Evolutionary conservation across 53 echinoderm and acorn worm species (phyloP), one percentile per base, ranked within the genome.

Genomic region (Luidia sarsii): DNA sequence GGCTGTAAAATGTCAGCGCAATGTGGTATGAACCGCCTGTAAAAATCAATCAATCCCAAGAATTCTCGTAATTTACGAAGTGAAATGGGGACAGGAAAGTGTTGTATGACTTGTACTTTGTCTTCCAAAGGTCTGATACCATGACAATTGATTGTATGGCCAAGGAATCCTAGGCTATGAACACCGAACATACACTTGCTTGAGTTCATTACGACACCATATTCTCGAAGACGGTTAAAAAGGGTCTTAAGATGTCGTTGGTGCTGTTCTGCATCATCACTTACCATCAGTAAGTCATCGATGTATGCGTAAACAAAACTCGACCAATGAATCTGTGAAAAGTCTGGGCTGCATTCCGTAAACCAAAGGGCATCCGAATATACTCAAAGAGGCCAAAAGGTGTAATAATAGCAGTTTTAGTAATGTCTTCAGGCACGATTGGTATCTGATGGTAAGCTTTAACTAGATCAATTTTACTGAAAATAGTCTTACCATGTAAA

Each of bases 31-130:
- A 90, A 82, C 18, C 59, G 86, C 3, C 83, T 50, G 33, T 74
- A 89, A 41, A 70, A 89, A 16, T 85, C 72, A 16, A 35, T 33
- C 85, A 85, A 85, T 1, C 72, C 89, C 14, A 89, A 25, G 30
- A 89, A 68, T 48, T 72, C 13, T 14, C 59, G 34, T 25, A 85
- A 33, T 39, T 85, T 71, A 34, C 54, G 46, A 39, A 64, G 45
- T 20, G 30, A 60, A 2, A 31, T 38, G 10, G 77, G 83, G 8
- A 50, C 8, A 20, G 80, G 85, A 36, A 85, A 85, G 18, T 80
- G 54, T 19, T 10, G 13, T 36, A 89, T 80, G 19, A 71, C 85
- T 34, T 71, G 39, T 1, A 80, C 85, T 51, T 89, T 81, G 15
- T 65, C 85, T 25, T 50, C 50, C n/a, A 28, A 28, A 37, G 81